Percentiles rank a stretch among this genome's conserved stretches.
Evolutionary conservation across 2,797 vertebrate species (phyloP).

Genomic region (Cynodonichthys magdalenae): DNA sequence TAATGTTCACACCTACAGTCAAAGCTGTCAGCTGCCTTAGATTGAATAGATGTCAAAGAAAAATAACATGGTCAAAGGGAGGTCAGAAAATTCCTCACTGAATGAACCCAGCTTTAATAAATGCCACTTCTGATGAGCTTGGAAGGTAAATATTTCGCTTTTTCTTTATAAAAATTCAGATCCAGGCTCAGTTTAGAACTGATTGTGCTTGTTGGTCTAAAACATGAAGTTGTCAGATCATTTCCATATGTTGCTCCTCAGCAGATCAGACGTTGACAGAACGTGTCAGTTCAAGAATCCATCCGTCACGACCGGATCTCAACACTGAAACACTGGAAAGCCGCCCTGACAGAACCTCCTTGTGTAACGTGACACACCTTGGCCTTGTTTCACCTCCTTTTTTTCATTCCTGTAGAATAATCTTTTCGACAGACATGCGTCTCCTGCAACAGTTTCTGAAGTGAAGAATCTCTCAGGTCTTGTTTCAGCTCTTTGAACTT

Average conservation of each 20-base stretch:
- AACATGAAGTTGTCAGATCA: neutral
- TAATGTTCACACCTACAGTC: neutral
- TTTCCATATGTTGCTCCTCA: neutral
- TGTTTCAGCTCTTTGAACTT: neutral
- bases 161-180: no score
- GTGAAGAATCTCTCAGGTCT: conserved; percentile 1
- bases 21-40: no score
- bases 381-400: neutral
- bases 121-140: no score
- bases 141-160: no score
- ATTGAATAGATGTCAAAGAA: neutral
- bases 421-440: neutral
- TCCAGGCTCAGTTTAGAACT: no score
- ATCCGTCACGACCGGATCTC: neutral
- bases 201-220: no score
- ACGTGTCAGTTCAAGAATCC: neutral
- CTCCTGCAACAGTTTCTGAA: conserved; percentile 1
- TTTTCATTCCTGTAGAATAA: neutral
- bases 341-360: conserved; percentile 3
- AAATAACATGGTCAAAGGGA: no score
- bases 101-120: neutral
- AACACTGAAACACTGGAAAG: neutral
- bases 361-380: neutral
- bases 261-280: neutral
- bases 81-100: no score